Conservation (phyloP, 2,888 invertebrate species). For the Sycophila texana region DNA sequence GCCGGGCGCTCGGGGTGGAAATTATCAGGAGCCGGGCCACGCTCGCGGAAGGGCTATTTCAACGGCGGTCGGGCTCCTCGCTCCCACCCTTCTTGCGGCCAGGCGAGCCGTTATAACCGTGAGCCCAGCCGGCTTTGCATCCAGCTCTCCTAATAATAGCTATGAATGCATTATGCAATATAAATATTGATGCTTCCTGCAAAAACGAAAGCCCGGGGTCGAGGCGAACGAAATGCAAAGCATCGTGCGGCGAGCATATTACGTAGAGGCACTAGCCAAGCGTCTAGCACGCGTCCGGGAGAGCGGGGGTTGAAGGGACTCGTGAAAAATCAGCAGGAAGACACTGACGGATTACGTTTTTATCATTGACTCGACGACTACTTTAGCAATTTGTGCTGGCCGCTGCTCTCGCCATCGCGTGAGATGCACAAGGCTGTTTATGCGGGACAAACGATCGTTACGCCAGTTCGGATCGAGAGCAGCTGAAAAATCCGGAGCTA, state of each 20-base stretch:
- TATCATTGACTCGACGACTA: constrained; percentile 8
- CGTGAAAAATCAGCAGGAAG: constrained; percentile 48
- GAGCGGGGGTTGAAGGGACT: not conserved
- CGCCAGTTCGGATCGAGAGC: no score
- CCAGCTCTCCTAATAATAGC: constrained; percentile 73
- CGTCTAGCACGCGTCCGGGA: no score
- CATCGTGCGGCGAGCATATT: constrained; percentile 48
- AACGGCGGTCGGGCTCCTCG: not conserved
- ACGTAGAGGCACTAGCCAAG: not conserved
- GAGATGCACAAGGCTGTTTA: not conserved
- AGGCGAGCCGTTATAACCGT: constrained; percentile 4
- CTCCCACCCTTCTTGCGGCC: constrained; percentile 3
- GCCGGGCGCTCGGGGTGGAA: constrained; percentile 37
- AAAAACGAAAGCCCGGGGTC: constrained; percentile 70
- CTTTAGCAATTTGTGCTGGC: not conserved
- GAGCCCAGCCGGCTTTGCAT: constrained; percentile 65
- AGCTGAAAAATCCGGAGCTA: no score
- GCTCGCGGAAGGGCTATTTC: constrained; percentile 9
- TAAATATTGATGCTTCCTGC: constrained; percentile 75
- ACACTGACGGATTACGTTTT: constrained; percentile 53
- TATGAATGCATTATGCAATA: constrained; percentile 75
- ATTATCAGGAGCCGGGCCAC: constrained; percentile 41
- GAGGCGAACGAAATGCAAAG: constrained; percentile 71
- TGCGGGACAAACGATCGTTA: not conserved
- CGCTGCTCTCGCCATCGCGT: not conserved